Conservation (phyloP, 2,888 invertebrate genomes). For the Pristionchus entomophagus region DNA sequence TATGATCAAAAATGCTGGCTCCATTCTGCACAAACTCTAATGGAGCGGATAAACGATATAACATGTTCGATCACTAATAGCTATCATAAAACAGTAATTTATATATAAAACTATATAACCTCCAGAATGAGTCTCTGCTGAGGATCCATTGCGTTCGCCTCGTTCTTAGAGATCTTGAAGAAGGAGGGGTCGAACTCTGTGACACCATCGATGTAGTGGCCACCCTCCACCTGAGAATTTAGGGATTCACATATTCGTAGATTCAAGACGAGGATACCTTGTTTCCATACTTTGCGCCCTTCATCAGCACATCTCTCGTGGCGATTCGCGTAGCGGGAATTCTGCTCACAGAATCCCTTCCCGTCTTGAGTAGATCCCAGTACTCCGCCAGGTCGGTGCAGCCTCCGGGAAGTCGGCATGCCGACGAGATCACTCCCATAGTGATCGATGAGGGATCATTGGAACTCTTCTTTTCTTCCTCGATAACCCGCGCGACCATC, state of each 20-base stretch:
- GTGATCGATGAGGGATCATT: not conserved
- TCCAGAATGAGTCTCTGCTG: conserved; percentile 72
- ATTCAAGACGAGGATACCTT: not conserved
- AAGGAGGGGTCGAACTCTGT: conserved; percentile 68
- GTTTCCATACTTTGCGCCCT: conserved; percentile 51
- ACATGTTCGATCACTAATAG: no score
- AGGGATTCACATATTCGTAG: not conserved
- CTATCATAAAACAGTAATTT: no score
- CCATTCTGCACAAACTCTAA: no score
- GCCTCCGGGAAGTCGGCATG: conserved; percentile 71
- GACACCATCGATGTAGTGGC: conserved; percentile 65
- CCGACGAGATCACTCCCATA: conserved; percentile 58
- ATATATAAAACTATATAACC: no score
- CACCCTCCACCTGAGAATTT: conserved; percentile 55
- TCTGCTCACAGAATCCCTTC: conserved; percentile 59
- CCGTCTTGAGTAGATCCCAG: conserved; percentile 66
- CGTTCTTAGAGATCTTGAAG: conserved; percentile 69
- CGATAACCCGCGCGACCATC: not conserved
- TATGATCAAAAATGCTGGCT: no score
- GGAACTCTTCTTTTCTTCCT: not conserved
- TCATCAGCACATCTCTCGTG: conserved; percentile 64
- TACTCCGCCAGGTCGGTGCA: conserved; percentile 63
- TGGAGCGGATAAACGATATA: no score
- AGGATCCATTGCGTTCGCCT: conserved; percentile 73
- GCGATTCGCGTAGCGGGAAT: conserved; percentile 68